Percentiles rank a stretch among this genome's conserved stretches.
phyloP scores from a whole-genome alignment of 2,113 vertebrate species.

The Pontoporia blainvillei region DNA sequence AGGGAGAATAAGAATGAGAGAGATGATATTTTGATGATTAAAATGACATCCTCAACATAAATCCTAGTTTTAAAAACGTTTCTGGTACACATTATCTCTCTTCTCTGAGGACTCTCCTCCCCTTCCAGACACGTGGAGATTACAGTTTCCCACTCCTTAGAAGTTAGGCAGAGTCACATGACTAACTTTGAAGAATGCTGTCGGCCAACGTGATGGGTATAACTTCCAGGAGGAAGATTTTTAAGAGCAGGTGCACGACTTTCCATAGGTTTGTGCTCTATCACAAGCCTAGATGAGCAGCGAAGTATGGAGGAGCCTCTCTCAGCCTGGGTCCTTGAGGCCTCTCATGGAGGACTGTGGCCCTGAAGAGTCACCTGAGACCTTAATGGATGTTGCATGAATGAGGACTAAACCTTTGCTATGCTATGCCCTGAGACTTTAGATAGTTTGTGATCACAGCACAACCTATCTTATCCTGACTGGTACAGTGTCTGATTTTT shows the following conservation, averaged over 20 bases:
- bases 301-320: neutral
- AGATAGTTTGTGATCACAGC: neutral
- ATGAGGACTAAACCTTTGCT: neutral
- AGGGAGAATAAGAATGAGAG: neutral
- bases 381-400: neutral
- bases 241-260: neutral
- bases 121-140: neutral
- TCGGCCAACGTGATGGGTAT: neutral
- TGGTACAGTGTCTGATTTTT: neutral
- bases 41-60: neutral
- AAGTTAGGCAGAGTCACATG: neutral
- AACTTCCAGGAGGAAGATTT: neutral
- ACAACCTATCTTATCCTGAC: neutral
- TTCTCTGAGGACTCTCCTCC: neutral
- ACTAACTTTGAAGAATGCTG: neutral
- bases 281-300: neutral
- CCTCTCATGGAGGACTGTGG: fast-evolving
- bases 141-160: neutral
- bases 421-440: neutral
- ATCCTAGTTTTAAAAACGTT: neutral
- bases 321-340: neutral
- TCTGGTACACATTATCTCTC: neutral
- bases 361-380: neutral
- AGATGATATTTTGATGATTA: neutral
- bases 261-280: too few relatives aligned